Evolutionary conservation across 2,797 vertebrate species (phyloP).

Genomic region (Pangasius sanitwongsei): DNA sequence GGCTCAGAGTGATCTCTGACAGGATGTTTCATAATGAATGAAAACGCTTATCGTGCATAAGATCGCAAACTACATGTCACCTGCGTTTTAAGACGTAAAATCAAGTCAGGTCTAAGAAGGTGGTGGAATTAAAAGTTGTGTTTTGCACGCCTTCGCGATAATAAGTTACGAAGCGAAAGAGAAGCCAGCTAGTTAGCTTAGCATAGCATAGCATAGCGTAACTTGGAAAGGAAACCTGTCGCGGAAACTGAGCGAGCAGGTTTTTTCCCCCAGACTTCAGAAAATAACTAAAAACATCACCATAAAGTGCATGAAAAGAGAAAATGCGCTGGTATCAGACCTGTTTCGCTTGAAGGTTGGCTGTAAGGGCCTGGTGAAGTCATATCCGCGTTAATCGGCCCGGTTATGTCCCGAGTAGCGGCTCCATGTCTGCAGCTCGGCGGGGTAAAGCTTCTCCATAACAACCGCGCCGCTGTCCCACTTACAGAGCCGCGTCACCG

Average conservation of each 20-base stretch:
- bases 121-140: too few species aligned
- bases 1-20: too few species aligned
- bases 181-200: constrained; percentile 23
- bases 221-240: constrained; percentile 27
- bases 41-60: background rate
- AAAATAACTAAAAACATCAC: background rate
- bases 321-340: background rate
- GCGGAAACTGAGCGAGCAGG: background rate
- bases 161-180: background rate
- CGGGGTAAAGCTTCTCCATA: constrained; percentile 75
- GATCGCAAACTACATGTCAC: background rate
- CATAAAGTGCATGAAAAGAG: background rate
- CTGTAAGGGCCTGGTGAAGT: background rate
- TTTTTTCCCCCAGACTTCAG: background rate
- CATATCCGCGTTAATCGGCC: constrained; percentile 33
- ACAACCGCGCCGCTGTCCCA: constrained; percentile 65
- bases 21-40: constrained; percentile 19
- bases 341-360: constrained; percentile 32
- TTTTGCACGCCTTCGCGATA: background rate
- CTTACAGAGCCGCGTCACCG: background rate
- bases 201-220: constrained; percentile 5
- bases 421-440: constrained; percentile 43
- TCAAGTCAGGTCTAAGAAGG: background rate
- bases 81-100: background rate
- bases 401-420: constrained; percentile 61